Evolutionary conservation across 2,888 invertebrate genomes (phyloP).

Genomic region (Monochamus alternatus): DNA sequence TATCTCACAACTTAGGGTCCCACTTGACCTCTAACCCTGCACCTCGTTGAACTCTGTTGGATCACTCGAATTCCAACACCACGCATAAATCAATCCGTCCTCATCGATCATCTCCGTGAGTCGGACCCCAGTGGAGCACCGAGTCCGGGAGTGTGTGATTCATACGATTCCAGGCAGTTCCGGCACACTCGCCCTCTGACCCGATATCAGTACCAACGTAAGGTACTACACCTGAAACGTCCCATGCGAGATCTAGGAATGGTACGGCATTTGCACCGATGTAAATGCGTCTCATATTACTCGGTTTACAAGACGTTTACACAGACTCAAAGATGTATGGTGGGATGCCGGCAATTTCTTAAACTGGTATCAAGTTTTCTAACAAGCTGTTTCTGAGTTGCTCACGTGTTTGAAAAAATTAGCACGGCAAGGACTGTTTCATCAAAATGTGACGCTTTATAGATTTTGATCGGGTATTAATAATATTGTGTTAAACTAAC

Average conservation of each 20-base stretch:
- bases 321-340: conserved; percentile 26
- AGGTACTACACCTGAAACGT: conserved; percentile 21
- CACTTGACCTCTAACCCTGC: conserved; percentile 21
- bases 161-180: conserved; percentile 49
- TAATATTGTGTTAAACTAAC: too few relatives aligned
- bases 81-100: conserved; percentile 64
- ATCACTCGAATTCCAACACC: conserved; percentile 61
- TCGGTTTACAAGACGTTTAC: conserved; percentile 39
- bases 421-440: too few relatives aligned
- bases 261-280: conserved; percentile 37
- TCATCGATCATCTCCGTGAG: conserved; percentile 61
- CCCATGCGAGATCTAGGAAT: conserved; percentile 42
- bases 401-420: too few relatives aligned
- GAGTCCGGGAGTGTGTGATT: conserved; percentile 47
- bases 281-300: conserved; percentile 44
- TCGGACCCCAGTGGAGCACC: conserved; percentile 55
- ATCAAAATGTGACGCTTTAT: too few relatives aligned
- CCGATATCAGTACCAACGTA: conserved; percentile 44
- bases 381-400: neutral
- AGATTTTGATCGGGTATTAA: too few relatives aligned
- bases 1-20: conserved; percentile 18
- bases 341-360: neutral
- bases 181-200: conserved; percentile 54
- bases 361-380: neutral
- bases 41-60: conserved; percentile 44